Evolutionary conservation across 2,113 vertebrate species (phyloP).

Genomic region (Anguilla japonica): DNA sequence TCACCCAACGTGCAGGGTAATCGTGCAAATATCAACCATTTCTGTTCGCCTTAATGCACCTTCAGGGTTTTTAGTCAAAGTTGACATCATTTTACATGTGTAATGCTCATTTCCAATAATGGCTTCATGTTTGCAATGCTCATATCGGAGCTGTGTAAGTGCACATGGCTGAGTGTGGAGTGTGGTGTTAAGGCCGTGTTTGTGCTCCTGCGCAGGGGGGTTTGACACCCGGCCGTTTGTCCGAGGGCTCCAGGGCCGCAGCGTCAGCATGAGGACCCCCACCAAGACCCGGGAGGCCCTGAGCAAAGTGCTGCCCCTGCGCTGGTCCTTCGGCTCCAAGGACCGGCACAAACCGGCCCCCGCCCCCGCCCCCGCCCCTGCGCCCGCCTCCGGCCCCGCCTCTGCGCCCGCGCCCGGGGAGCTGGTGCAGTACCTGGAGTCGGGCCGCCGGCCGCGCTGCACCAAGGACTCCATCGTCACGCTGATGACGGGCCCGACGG

Average conservation of each 20-base stretch:
- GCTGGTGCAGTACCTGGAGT: slow-evolving; percentile 86
- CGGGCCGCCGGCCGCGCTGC: slow-evolving; percentile 79
- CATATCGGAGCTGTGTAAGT: too few species aligned
- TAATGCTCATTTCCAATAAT: too few species aligned
- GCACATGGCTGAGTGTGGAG: too few species aligned
- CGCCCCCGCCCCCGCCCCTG: slow-evolving; percentile 42
- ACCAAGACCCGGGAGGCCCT: slow-evolving; percentile 62
- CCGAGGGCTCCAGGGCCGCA: slow-evolving; percentile 70
- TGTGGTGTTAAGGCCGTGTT: too few species aligned
- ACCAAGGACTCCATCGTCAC: slow-evolving; percentile 80
- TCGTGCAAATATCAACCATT: too few species aligned
- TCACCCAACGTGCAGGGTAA: too few species aligned
- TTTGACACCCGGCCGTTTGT: slow-evolving; percentile 64
- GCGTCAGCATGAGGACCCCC: slow-evolving; percentile 75
- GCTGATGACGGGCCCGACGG: slow-evolving; percentile 59
- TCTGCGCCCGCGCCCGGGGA: slow-evolving; percentile 58
- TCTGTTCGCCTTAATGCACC: too few species aligned
- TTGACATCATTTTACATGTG: too few species aligned
- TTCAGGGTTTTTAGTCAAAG: too few species aligned
- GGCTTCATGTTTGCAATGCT: too few species aligned
- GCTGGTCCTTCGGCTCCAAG: slow-evolving; percentile 78
- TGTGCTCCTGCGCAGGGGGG: slow-evolving; percentile 62
- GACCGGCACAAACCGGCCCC: slow-evolving; percentile 59
- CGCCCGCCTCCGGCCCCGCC: slow-evolving; percentile 10
- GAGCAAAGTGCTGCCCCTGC: slow-evolving; percentile 72